phyloP scores from a whole-genome alignment of 2,113 vertebrate genomes.

The Dolichotis patagonum region DNA sequence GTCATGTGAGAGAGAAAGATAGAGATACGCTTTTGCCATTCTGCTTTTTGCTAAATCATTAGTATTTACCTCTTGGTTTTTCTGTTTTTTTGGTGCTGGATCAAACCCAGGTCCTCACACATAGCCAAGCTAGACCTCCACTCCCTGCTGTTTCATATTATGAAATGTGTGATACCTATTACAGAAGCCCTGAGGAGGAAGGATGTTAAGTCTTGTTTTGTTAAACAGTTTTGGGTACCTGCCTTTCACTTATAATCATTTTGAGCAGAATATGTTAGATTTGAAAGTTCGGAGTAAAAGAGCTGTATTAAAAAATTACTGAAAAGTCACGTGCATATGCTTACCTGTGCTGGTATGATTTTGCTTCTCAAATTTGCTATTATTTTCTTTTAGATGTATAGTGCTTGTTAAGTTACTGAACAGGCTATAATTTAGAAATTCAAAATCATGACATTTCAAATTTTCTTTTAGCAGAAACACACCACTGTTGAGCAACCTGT shows the following conservation, averaged over 20 bases:
- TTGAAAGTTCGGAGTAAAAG: conserved; percentile 57
- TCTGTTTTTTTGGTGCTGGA: not conserved
- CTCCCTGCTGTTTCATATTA: not conserved
- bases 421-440: conserved; percentile 5
- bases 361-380: conserved; percentile 36
- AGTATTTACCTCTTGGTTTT: not conserved
- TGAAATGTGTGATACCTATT: not conserved
- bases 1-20: not conserved
- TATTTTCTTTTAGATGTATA: conserved; percentile 23
- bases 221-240: not conserved
- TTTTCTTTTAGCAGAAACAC: conserved; percentile 84
- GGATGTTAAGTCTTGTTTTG: not conserved
- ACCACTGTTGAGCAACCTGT: conserved; percentile 82
- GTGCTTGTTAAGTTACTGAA: conserved; percentile 37
- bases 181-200: not conserved
- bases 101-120: not conserved
- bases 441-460: not conserved
- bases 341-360: conserved; percentile 29
- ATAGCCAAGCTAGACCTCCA: too few species aligned
- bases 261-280: not conserved
- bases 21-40: not conserved
- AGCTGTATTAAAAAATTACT: not conserved
- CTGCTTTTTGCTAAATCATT: conserved; percentile 13
- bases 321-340: not conserved
- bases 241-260: not conserved